Percentiles rank a stretch among this genome's conserved stretches.
These are phyloP conservation scores for Cettia cetti DNA, from an alignment of 2,113 vertebrate species.

Conservation along the genomic window DNA sequence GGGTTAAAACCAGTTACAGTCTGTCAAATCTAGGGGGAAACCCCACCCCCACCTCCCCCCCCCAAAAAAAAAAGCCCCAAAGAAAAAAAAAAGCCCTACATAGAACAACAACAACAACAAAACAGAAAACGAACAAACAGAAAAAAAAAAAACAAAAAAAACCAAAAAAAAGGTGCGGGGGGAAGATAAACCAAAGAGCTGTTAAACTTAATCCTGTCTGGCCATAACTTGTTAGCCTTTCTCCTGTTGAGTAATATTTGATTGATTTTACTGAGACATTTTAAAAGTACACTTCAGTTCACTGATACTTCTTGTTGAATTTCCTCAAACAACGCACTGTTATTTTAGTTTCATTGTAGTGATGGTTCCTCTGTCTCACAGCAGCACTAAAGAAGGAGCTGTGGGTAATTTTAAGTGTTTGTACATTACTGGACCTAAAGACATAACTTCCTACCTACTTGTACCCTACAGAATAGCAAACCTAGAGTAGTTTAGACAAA, in stretches of 20 bases:
- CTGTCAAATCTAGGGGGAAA: background rate
- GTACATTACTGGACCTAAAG: conserved; percentile 4
- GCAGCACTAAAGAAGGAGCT: background rate
- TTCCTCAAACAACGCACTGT: background rate
- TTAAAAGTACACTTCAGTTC: background rate
- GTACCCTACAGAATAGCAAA: conserved; percentile 28
- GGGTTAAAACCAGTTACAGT: background rate
- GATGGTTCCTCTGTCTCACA: background rate
- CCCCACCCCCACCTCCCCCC: no score
- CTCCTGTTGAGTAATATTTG: background rate
- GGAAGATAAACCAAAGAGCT: background rate
- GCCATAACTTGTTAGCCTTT: background rate
- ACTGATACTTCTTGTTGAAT: background rate
- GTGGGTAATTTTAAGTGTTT: background rate
- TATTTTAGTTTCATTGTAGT: background rate
- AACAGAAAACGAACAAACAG: background rate
- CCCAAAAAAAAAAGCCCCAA: background rate
- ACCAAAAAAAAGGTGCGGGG: no score
- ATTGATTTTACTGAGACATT: conserved; percentile 20
- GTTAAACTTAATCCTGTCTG: background rate
- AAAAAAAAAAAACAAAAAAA: no score
- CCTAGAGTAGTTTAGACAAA: conserved; percentile 57
- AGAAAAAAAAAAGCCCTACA: fast-evolving
- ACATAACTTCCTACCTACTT: conserved; percentile 26
- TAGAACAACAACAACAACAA: background rate